Evolutionary conservation across 2,888 invertebrate species (phyloP), one percentile per base, ranked within the genome.

Genomic region (Psococerastis gibbosa): DNA sequence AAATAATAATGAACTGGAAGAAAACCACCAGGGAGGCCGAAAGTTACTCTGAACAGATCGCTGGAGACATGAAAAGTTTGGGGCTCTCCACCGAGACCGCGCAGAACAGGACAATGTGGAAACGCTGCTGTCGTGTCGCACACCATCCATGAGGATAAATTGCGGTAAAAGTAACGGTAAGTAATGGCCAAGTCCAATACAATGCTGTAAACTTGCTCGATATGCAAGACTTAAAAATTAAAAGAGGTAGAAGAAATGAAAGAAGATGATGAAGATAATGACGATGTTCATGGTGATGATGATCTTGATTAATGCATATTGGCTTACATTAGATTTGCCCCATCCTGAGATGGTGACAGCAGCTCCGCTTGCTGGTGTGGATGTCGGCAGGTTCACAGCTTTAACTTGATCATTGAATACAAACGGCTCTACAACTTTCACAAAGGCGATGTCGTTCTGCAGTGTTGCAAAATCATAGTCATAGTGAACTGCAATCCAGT

Each of bases 361-460:
- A 17, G 6, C 4, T 6, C 22, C 22, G 3, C 6, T 4, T 18
- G 17, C 4, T 9, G 38, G 38, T 15, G 17, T 22, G 5, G 17
- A n/a, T 18, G 18, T 3, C 17, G 38, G 9, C 4, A 38, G 22
- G 20, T 3, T 20, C 5, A 20, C 22, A 17, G 38, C 17, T 38
- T 38, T 5, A 13, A 38, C 20, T 9, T 5, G 17, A 22, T 38
- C 20, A 11, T 11, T 38, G 20, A 38, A 38, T 3, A 17, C 38
- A 20, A 38, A 38, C 5, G 38, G 6, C 4, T 38, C 38, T 5
- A 5, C 20, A 17, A 17, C 22, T 9, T 9, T 17, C 11, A 38
- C 38, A 11, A 38, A 38, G 11, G 38, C 38, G 20, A 38, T 38
- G 20, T 38, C 38, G 22, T 38, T 27, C 17, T 38, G 20, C 22